Evolutionary conservation across 2,113 vertebrate genomes (phyloP).

Genomic region (Gadus chalcogrammus): DNA sequence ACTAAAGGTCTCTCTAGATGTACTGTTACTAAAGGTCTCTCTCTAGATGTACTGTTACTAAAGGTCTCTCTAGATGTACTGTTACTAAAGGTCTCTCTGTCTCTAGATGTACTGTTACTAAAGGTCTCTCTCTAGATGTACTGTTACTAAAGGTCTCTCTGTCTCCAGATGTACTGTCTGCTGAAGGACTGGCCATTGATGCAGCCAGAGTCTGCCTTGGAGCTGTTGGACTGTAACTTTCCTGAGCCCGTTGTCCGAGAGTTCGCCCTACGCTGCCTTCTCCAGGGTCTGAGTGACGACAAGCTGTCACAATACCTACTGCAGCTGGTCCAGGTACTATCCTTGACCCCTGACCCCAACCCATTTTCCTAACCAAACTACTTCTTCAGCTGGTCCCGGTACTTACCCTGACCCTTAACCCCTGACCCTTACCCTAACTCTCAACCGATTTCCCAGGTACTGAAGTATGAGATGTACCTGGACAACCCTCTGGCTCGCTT

Average conservation of each 20-base stretch:
- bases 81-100: no score
- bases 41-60: no score
- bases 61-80: no score
- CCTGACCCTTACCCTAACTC: no score
- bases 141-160: no score
- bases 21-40: no score
- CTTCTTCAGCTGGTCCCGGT: neutral
- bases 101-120: no score
- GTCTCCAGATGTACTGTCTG: constrained; percentile 63
- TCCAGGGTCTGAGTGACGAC: constrained; percentile 63
- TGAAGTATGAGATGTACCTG: constrained; percentile 67
- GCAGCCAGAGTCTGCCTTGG: constrained; percentile 61
- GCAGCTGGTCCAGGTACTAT: constrained; percentile 64
- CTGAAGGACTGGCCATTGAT: constrained; percentile 66
- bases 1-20: no score
- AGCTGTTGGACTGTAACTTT: constrained; percentile 69
- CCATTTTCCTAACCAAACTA: no score
- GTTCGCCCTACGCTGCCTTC: constrained; percentile 64
- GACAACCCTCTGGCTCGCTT: constrained; percentile 70
- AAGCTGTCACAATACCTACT: constrained; percentile 68
- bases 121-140: no score
- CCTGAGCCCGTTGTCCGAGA: constrained; percentile 65
- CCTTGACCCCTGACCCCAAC: no score
- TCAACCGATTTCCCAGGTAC: constrained; percentile 44
- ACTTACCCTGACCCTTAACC: neutral